Evolutionary conservation across 2,888 invertebrate genomes (phyloP), one percentile per base, ranked within the genome.

Genomic region (Trichopoda pennipes): DNA sequence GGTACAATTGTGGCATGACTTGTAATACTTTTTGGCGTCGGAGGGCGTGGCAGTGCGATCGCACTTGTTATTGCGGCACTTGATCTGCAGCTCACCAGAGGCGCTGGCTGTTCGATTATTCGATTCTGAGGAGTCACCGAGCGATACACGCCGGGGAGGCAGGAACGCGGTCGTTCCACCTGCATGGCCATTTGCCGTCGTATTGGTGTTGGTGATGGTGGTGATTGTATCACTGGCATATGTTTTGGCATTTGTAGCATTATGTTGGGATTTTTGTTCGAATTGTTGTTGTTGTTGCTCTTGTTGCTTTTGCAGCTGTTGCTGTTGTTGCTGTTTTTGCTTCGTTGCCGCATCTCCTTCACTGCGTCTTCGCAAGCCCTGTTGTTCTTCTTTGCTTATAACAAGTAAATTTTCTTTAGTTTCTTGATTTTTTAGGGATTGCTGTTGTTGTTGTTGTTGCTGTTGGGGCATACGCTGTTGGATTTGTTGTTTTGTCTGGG

Each of bases 1-100:
- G 86, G 96, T 95, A 92, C 99, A 99, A 91, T 98, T 98, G 92
- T 98, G 98, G 91, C 97, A 97, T 86, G 96, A 96, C 91, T 98
- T 98, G 92, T 95, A 98, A 87, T 94, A 93, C 86, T 94, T 93
- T 85, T 96, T 94, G 81, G 98, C 98, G 86, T 96, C 95, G 79
- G 93, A 92, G 75, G 95, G 91, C 3, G 93, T 94, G 61, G 95
- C 93, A 77, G 94, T 93, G 76, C 95, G 94, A 86, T 93, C 93
- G 92, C 97, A 97, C 90, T 96, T 95, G 85, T 95, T 95, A 91
- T 95, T 96, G 85, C 96, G 94, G 91, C 97, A 97, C 86, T 93
- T 93, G 86, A 96, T 93, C 87, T 93, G 87, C 82, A 89, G 85
- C 85, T 85, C 90, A 85, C 87, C 86, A 85, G 80, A 78, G 72